A percentile compares a stretch with the other conserved stretches of the same genome.
phyloP scores from a whole-genome alignment of 2,888 invertebrate genomes.

The Melolontha melolontha region DNA sequence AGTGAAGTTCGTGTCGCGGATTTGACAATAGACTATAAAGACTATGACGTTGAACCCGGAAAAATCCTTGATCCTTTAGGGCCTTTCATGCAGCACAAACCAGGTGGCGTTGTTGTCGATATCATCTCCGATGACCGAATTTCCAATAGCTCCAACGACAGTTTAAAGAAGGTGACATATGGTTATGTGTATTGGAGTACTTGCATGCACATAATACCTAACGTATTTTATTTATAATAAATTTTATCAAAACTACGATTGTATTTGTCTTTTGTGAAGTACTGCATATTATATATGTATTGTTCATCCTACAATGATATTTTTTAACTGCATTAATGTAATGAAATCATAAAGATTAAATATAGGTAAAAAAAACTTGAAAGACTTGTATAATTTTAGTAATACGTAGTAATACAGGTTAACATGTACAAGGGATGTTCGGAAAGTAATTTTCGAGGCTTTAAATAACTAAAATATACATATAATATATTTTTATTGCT shows the following conservation, averaged over 20 bases:
- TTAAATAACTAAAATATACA: too few relatives aligned
- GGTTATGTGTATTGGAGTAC: constrained; percentile 61
- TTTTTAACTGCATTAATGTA: too few relatives aligned
- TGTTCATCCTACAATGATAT: too few relatives aligned
- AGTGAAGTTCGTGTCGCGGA: constrained; percentile 3
- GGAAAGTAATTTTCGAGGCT: too few relatives aligned
- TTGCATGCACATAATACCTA: constrained; percentile 54
- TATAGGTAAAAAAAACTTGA: too few relatives aligned
- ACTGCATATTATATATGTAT: not conserved
- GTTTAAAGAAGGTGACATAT: constrained; percentile 64
- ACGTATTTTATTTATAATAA: constrained; percentile 34
- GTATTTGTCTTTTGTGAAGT: constrained; percentile 7
- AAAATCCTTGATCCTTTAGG: constrained; percentile 57
- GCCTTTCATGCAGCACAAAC: constrained; percentile 64
- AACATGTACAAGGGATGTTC: too few relatives aligned
- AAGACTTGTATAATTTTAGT: too few relatives aligned
- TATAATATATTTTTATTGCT: too few relatives aligned
- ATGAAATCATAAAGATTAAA: too few relatives aligned
- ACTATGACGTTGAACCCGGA: constrained; percentile 45
- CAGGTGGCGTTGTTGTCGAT: constrained; percentile 61
- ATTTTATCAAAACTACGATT: constrained; percentile 25
- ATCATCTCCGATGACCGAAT: constrained; percentile 51
- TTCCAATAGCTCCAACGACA: constrained; percentile 49
- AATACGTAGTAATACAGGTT: too few relatives aligned
- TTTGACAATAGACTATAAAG: constrained; percentile 44